Evolutionary conservation across 2,888 invertebrate genomes (phyloP), one percentile per base, ranked within the genome.

Genomic region (Acanthosoma haemorrhoidale): DNA sequence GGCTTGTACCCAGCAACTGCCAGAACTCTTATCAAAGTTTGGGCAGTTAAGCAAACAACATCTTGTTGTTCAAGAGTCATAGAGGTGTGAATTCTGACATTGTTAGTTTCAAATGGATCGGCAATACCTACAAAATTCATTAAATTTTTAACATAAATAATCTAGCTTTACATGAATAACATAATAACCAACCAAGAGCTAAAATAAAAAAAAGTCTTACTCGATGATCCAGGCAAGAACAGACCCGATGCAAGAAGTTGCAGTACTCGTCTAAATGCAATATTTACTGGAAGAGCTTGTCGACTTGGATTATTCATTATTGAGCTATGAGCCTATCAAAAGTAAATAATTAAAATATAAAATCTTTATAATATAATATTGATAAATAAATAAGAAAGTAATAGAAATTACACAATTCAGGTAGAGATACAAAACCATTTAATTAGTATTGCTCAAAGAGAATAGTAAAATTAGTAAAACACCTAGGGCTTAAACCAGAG

Each of bases 281-380:
- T 87, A 77, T 94, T 94, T 72, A 98, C 90, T 2, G 96, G 90
- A 72, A 98, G 80, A 0, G 96, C 95, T 81, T 96, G 94, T 13
- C 96, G 82, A 69, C 91, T 90, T 0, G 96, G 95, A 81, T 96
- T 96, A 80, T 94, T 96, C 91, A 96, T 93, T 75, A 97, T 93
- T 72, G 95, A 91, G 82, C 96, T 93, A 81, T 98, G 96, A 0
- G 96, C 94, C 84, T 84, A n/a, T n/a, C 77, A 70, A 78, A 77
- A 41, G 69, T 71, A 61, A 29, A 59, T 57, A 41, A 11, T n/a
- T n/a, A n/a, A n/a, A n/a, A n/a, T n/a, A n/a, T n/a, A n/a, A n/a
- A n/a, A n/a, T n/a, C n/a, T n/a, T n/a, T n/a, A n/a, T n/a, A n/a
- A n/a, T n/a, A n/a, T n/a, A n/a, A n/a, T n/a, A n/a, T n/a, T n/a